Evolutionary conservation across 2,797 vertebrate genomes (phyloP).

Genomic region (Lithobates sylvaticus): DNA sequence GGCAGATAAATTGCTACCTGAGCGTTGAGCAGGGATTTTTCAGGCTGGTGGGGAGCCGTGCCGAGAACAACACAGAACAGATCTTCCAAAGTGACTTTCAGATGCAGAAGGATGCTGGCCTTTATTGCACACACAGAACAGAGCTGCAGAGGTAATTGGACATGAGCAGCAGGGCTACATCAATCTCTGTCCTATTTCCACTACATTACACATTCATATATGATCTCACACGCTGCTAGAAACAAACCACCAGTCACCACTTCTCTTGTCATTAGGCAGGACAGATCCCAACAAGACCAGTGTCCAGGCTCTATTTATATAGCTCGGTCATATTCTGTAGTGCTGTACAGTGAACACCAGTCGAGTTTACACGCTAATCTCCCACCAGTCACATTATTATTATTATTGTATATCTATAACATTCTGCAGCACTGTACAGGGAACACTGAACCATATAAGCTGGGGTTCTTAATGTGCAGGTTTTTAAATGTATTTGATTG

Average conservation of each 20-base stretch:
- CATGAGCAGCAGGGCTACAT: neutral
- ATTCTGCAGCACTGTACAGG: neutral
- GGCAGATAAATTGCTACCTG: constrained; percentile 10
- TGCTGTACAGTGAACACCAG: neutral
- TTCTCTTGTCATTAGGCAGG: neutral
- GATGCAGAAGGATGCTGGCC: neutral
- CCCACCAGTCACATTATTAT: neutral
- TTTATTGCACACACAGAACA: neutral
- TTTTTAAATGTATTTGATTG: no score
- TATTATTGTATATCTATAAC: no score
- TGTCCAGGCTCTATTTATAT: neutral
- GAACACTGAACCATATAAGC: neutral
- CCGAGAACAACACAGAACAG: neutral
- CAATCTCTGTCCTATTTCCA: neutral
- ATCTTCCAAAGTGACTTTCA: constrained; percentile 15
- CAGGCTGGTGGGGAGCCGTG: neutral
- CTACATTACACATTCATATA: constrained; percentile 5
- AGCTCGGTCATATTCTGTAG: neutral
- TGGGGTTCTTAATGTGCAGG: no score
- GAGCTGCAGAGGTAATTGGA: neutral
- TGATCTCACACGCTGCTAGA: neutral
- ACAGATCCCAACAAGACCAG: neutral
- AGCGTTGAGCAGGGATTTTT: neutral
- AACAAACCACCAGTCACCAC: neutral
- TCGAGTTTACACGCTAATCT: neutral